Percentiles rank a stretch among this genome's conserved stretches.
phyloP scores from a whole-genome alignment of 2,113 vertebrate genomes.

The Xyrauchen texanus region DNA sequence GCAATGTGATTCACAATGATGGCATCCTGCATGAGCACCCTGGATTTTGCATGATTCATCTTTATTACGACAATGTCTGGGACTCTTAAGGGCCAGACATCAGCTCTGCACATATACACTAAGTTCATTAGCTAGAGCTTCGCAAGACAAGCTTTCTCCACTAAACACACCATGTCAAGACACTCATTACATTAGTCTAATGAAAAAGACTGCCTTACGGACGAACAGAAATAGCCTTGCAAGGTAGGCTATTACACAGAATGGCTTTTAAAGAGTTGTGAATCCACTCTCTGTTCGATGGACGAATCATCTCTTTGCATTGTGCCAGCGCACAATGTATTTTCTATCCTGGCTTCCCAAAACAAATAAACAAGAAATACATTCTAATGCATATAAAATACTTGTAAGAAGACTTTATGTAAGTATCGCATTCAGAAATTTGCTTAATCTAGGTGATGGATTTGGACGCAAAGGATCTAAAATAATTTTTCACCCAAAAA shows the following conservation, averaged over 20 bases:
- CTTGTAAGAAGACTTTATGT: no score
- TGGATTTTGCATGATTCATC: slow-evolving; percentile 67
- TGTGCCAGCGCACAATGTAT: neutral
- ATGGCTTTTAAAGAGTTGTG: slow-evolving; percentile 13
- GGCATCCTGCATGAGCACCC: slow-evolving; percentile 48
- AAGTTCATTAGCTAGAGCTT: slow-evolving; percentile 58
- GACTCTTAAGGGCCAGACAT: slow-evolving; percentile 55
- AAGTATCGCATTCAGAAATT: slow-evolving; percentile 9
- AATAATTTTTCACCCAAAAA: no score
- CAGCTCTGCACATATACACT: slow-evolving; percentile 36
- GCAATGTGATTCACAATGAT: slow-evolving; percentile 61
- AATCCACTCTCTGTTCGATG: neutral
- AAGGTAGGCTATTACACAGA: neutral
- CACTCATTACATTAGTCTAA: slow-evolving; percentile 1
- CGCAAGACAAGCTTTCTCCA: slow-evolving; percentile 23
- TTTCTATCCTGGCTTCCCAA: neutral
- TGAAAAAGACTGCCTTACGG: neutral
- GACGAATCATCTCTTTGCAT: neutral
- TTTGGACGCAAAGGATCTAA: neutral
- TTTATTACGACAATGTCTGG: slow-evolving; percentile 62
- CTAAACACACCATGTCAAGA: neutral
- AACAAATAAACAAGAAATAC: no score
- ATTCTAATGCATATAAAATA: no score
- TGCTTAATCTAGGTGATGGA: neutral
- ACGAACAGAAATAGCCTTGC: slow-evolving; percentile 16